These are phyloP conservation scores for Hydraecia micacea DNA, from an alignment of 2,888 invertebrate species.

Conservation along the genomic window DNA sequence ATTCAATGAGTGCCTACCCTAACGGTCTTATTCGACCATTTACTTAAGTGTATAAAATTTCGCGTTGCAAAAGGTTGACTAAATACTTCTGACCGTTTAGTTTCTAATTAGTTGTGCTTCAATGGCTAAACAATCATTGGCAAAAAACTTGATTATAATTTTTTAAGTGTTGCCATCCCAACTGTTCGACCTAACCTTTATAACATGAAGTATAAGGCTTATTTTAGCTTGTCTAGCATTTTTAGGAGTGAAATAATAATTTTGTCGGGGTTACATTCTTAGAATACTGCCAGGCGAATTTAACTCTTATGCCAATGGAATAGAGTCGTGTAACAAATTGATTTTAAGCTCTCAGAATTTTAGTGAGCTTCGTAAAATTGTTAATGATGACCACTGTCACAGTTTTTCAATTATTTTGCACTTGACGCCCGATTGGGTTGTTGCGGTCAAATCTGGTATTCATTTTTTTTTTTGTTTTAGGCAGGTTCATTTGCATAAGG, in stretches of 20 bases:
- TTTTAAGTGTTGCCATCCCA: not conserved
- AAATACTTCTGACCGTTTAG: conserved; percentile 46
- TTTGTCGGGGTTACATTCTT: conserved; percentile 36
- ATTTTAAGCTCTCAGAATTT: conserved; percentile 57
- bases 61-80: conserved; percentile 47
- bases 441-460: conserved; percentile 38
- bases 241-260: not conserved
- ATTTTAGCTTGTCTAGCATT: not conserved
- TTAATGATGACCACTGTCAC: conserved; percentile 55
- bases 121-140: conserved; percentile 53
- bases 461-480: conserved; percentile 15
- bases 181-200: conserved; percentile 1
- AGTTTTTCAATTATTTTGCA: conserved; percentile 62
- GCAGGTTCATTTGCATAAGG: conserved; percentile 16
- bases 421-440: conserved; percentile 64
- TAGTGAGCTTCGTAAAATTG: conserved; percentile 53
- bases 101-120: conserved; percentile 57
- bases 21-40: conserved; percentile 43
- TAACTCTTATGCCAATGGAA: conserved; percentile 10
- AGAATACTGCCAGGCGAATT: conserved; percentile 20
- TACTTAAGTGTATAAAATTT: conserved; percentile 43
- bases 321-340: conserved; percentile 53
- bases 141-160: conserved; percentile 39
- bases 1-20: conserved; percentile 41
- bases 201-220: not conserved